Base-by-base conservation (phyloP, 2,888 invertebrate genomes). In the Mesorhabditis sp. region DNA sequence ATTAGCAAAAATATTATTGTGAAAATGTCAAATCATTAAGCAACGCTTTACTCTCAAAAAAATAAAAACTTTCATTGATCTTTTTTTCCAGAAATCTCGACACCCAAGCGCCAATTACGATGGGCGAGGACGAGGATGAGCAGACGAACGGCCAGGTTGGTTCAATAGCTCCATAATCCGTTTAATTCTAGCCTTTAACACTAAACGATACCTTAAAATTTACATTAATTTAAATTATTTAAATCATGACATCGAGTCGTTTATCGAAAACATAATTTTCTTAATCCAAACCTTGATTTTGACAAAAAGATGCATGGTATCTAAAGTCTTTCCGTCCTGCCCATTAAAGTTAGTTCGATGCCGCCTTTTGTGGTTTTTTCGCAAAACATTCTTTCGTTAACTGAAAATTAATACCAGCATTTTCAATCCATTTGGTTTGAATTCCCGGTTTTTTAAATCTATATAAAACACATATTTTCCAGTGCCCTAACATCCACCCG, bases 71-170 rank as follows among this genome's bases (percentile, higher is more conserved):
- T 72, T 42, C 5, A 58, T 13, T 58, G 10, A 13, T 63, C 28
- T 63, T 63, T 63, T 63, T 43, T 67, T 77, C 65, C 15, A 72
- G 78, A 45, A 58, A 10, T 41, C 73, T 82, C 50, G 80, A 82
- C 67, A 82, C 83, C 4, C 81, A 84, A 71, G 84, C 84, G 42
- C 83, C 84, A 62, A 78, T 85, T 64, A 85, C 83, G 43, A 85
- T 83, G 82, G 83, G 83, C 10, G 85, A 82, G 66, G 85, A 85
- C 62, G 84, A 85, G 64, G 85, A 85, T 66, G 83, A 85, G 70
- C 82, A 84, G 74, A 85, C 85, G 42, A 85, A 79, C 67, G 80
- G 80, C 44, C 80, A 78, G 43, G 70, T 73, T 67, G 71, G 72
- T 7, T 73, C 74, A 68, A 67, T 77, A 28, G 28, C 28, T 28